Base-by-base conservation (phyloP, 2,113 vertebrate species). In the Turnix velox region DNA sequence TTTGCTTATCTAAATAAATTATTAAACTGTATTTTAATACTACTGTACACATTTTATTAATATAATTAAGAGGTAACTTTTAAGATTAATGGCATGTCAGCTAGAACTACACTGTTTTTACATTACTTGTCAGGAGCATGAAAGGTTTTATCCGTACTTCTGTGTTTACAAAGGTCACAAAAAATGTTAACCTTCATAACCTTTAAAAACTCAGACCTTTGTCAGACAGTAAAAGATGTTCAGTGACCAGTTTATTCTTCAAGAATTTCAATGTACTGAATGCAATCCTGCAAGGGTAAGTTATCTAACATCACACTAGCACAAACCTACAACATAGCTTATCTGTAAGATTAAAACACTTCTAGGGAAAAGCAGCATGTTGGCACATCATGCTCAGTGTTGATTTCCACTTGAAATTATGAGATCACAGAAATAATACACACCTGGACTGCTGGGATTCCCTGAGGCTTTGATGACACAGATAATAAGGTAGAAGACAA, bases 161-260 rank as follows among this genome's bases (percentile, higher is more conserved):
- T 45, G 27, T 71, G 69, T 89, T 94, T 92, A 87, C 39, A 95
- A 95, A 96, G 73, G 91, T 96, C 77, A 92, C 52, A 72, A 92
- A 23, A 93, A 93, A 92, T 93, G 84, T 87, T 93, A 96, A 90
- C 86, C 83, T 92, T 75, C 76, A 31, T 61, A 83, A 84, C 94
- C 83, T 95, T 96, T 96, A 74, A 67, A 93, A 96, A 54, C 31
- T 42, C 80, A 95, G 69, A 87, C 18, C 42, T 94, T 71, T 87
- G 40, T 27, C 62, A 88, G 78, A 68, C 23, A 66, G 45, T 45
- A 35, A 84, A 49, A 94, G 40, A 75, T 78, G 57, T 78, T 94
- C 91, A 82, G 65, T 84, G 88, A 84, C 48, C 61, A 88, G 39
- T 82, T 72, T 79, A 43, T 84, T 88, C 52, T 65, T 55, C 59